A percentile compares a stretch with the other conserved stretches of the same genome.
These are phyloP conservation scores for Microcebus lehilahytsara DNA, from an alignment of 2,113 vertebrate genomes.

Conservation along the genomic window DNA sequence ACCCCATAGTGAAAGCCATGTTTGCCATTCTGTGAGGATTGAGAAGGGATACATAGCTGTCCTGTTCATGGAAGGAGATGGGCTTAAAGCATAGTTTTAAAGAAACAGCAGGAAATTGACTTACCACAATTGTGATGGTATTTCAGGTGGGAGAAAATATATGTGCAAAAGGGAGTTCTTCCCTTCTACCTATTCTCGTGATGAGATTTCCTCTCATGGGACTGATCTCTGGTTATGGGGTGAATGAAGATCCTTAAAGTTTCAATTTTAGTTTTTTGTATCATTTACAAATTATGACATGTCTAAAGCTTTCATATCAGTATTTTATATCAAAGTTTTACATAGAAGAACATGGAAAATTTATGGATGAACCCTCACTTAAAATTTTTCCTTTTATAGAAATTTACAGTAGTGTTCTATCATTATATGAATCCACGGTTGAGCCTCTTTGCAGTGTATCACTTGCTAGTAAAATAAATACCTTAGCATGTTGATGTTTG, in stretches of 20 bases:
- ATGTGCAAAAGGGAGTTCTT: not conserved
- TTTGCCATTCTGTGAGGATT: not conserved
- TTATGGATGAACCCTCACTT: not conserved
- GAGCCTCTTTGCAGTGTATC: not conserved
- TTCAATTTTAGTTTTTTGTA: not conserved
- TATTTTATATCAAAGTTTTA: not conserved
- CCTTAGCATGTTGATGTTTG: slow-evolving; percentile 5
- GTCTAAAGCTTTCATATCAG: not conserved
- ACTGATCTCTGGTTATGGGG: not conserved
- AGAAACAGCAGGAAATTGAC: not conserved
- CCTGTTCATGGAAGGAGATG: not conserved
- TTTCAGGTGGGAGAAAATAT: not conserved
- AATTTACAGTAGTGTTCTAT: not conserved
- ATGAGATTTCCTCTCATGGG: not conserved
- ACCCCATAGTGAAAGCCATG: not conserved
- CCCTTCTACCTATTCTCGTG: not conserved
- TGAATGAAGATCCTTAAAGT: not conserved
- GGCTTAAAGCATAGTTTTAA: not conserved
- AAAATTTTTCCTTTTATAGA: not conserved
- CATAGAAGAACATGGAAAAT: not conserved
- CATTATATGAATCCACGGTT: not conserved
- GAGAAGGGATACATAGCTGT: not conserved
- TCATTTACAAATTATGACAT: not conserved
- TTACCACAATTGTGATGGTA: not conserved
- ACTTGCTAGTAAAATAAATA: slow-evolving; percentile 9